phyloP scores from a whole-genome alignment of 2,888 invertebrate genomes.

The Pseudeuparius sepicola region DNA sequence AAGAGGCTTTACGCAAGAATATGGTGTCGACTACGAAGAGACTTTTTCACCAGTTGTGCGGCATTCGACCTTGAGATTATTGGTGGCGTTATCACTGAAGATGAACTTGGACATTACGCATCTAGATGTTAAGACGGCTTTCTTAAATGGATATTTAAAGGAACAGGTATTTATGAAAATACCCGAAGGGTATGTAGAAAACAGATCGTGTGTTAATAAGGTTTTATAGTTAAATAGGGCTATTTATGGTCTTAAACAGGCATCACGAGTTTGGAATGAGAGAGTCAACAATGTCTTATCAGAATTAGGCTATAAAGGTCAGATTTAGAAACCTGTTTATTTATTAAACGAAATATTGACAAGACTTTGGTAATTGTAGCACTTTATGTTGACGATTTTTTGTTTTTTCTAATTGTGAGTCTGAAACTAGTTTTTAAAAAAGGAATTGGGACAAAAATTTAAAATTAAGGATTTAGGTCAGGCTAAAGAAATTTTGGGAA shows the following conservation, averaged over 20 bases:
- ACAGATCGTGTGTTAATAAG: neutral
- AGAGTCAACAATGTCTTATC: neutral
- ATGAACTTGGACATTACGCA: no score
- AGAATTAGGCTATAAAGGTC: constrained; percentile 12
- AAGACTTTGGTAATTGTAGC: constrained; percentile 18
- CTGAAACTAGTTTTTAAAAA: constrained; percentile 14
- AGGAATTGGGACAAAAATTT: constrained; percentile 19
- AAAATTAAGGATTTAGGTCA: constrained; percentile 19
- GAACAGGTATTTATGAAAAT: constrained; percentile 13
- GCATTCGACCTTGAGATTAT: no score
- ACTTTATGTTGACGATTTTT: constrained; percentile 23
- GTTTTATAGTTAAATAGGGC: constrained; percentile 5
- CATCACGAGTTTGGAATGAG: constrained; percentile 4
- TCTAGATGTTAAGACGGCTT: constrained; percentile 16
- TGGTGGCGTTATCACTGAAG: no score
- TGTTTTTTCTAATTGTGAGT: constrained; percentile 20
- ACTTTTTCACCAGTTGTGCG: no score
- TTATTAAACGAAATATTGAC: constrained; percentile 16
- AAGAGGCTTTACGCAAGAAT: constrained; percentile 16
- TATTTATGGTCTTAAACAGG: constrained; percentile 7
- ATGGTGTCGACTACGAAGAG: constrained; percentile 12
- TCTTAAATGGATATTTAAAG: constrained; percentile 15
- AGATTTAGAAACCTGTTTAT: constrained; percentile 20
- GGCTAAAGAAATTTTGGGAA: constrained; percentile 21
- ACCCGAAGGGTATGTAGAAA: constrained; percentile 12